Evolutionary conservation across 1,140 invertebrate genomes (phyloP).

Genomic region (Paraescarpia echinospica): DNA sequence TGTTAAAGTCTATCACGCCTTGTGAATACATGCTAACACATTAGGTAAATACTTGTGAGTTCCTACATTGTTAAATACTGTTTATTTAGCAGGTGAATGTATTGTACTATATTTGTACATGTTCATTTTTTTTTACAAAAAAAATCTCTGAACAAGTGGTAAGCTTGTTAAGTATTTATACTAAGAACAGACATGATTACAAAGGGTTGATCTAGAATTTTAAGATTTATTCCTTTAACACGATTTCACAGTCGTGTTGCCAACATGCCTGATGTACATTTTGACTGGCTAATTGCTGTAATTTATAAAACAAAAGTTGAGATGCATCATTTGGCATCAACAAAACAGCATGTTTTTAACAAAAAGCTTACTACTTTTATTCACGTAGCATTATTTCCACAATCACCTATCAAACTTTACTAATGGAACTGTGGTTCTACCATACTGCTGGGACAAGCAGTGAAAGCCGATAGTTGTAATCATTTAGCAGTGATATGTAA

Average conservation of each 20-base stretch:
- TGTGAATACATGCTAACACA: neutral
- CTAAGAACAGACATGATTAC: neutral
- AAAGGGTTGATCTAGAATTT: neutral
- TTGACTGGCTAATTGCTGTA: neutral
- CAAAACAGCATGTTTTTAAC: too few species aligned
- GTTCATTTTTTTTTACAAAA: neutral
- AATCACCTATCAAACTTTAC: neutral
- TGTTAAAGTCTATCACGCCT: neutral
- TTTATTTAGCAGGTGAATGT: neutral
- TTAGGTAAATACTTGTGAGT: neutral
- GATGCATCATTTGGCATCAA: too few species aligned
- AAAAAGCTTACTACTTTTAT: too few species aligned
- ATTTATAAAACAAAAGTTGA: too few species aligned
- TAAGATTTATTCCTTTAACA: too few species aligned
- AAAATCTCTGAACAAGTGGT: too few species aligned
- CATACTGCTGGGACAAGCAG: neutral
- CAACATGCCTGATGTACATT: neutral
- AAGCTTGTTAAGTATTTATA: too few species aligned
- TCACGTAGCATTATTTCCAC: neutral
- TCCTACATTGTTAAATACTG: neutral
- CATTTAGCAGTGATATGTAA: neutral
- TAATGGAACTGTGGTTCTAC: neutral
- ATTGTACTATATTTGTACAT: too few species aligned
- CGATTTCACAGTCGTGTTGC: neutral
- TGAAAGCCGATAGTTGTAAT: neutral